Evolutionary conservation across 2,888 invertebrate species (phyloP).

Genomic region (Stenodera caucasica): DNA sequence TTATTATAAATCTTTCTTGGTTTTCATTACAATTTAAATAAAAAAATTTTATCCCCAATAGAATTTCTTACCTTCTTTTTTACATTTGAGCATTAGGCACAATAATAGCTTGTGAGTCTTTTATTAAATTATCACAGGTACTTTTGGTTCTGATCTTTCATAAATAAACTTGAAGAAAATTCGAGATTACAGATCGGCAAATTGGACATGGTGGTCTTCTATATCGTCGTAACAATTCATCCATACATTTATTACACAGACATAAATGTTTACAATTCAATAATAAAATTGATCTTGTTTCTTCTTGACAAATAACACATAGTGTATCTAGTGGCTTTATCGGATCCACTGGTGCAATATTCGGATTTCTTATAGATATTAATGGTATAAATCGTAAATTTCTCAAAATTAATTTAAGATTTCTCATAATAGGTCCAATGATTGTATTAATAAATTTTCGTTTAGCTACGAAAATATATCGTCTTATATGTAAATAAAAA

Average conservation of each 20-base stretch:
- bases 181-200: conserved; percentile 41
- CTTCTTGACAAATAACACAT: conserved; percentile 62
- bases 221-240: conserved; percentile 56
- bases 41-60: no score
- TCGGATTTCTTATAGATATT: not conserved
- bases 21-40: no score
- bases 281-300: conserved; percentile 60
- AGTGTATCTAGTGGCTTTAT: not conserved
- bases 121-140: no score
- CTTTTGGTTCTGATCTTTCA: no score
- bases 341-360: not conserved
- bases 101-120: not conserved
- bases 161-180: not conserved
- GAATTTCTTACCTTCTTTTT: no score
- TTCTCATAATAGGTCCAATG: not conserved
- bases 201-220: conserved; percentile 59
- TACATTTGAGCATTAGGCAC: not conserved
- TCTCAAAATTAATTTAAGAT: not conserved
- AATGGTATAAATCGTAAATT: not conserved
- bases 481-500: not conserved
- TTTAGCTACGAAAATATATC: not conserved
- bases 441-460: not conserved
- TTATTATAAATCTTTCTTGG: no score
- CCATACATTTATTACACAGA: conserved; percentile 59
- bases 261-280: conserved; percentile 63